Evolutionary conservation across 2,888 invertebrate species (phyloP).

Genomic region (Drosophila tripunctata): DNA sequence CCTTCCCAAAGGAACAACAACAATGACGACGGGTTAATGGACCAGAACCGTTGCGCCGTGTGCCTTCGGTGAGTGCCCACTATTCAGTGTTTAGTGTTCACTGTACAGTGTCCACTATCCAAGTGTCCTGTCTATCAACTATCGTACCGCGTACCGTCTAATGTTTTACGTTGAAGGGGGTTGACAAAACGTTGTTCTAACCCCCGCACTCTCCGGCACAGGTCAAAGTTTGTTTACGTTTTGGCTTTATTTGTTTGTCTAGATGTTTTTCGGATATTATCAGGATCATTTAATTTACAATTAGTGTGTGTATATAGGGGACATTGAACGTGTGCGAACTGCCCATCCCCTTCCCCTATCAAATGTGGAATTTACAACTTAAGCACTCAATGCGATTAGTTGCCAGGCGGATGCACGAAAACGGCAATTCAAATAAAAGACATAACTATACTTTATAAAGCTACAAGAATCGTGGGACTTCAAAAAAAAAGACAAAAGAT

Average conservation of each 20-base stretch:
- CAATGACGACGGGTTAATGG: slow-evolving; percentile 81
- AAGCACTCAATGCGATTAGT: slow-evolving; percentile 74
- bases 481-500: not conserved
- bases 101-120: slow-evolving; percentile 10
- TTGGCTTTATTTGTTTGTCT: slow-evolving; percentile 71
- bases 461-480: not conserved
- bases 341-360: not conserved
- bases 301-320: slow-evolving; percentile 58
- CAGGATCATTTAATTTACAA: slow-evolving; percentile 80
- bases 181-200: slow-evolving; percentile 58
- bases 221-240: slow-evolving; percentile 75
- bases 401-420: slow-evolving; percentile 38
- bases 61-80: slow-evolving; percentile 64
- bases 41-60: slow-evolving; percentile 81
- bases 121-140: slow-evolving; percentile 17
- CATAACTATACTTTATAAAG: not conserved
- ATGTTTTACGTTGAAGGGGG: slow-evolving; percentile 21
- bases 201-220: slow-evolving; percentile 17
- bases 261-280: slow-evolving; percentile 79
- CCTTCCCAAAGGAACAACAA: slow-evolving; percentile 37
- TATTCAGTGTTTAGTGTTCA: slow-evolving; percentile 23
- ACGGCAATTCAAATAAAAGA: not conserved
- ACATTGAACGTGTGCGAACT: slow-evolving; percentile 19
- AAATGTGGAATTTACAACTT: slow-evolving; percentile 37
- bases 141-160: slow-evolving; percentile 13